Conservation (phyloP, 2,113 vertebrate genomes). For the Xyrauchen texanus region DNA sequence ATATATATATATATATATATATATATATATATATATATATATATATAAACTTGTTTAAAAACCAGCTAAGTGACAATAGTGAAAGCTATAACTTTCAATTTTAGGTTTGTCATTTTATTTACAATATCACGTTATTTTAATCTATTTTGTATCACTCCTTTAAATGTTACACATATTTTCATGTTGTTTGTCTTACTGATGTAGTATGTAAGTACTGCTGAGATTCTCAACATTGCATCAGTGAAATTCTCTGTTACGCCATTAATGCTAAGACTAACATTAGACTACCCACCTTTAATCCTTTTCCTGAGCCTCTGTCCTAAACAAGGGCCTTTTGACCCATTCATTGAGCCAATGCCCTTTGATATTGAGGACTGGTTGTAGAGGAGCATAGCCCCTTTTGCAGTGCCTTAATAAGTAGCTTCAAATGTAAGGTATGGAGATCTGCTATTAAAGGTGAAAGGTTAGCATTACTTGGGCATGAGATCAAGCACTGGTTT, state of each 20-base stretch:
- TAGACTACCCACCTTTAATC: constrained; percentile 64
- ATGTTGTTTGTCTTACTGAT: not conserved
- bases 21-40: no score
- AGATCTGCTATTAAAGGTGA: constrained; percentile 68
- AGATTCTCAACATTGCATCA: constrained; percentile 29
- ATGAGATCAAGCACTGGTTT: constrained; percentile 77
- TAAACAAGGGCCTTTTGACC: constrained; percentile 65
- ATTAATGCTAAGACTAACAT: constrained; percentile 55
- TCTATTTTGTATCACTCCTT: no score
- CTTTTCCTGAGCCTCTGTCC: constrained; percentile 56
- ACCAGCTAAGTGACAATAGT: no score
- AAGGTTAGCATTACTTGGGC: constrained; percentile 68
- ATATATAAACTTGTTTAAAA: no score
- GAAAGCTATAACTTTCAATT: no score
- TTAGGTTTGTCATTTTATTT: no score
- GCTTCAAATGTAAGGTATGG: constrained; percentile 68
- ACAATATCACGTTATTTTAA: no score
- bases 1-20: no score
- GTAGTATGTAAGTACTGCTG: not conserved
- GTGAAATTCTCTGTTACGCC: constrained; percentile 19
- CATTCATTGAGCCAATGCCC: constrained; percentile 65
- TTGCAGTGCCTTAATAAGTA: constrained; percentile 65
- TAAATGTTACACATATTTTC: not conserved
- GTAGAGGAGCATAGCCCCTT: constrained; percentile 44
- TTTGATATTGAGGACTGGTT: constrained; percentile 73